These are phyloP conservation scores for Hydroisotoma schaefferi DNA, from an alignment of 2,888 invertebrate genomes.

Conservation along the genomic window DNA sequence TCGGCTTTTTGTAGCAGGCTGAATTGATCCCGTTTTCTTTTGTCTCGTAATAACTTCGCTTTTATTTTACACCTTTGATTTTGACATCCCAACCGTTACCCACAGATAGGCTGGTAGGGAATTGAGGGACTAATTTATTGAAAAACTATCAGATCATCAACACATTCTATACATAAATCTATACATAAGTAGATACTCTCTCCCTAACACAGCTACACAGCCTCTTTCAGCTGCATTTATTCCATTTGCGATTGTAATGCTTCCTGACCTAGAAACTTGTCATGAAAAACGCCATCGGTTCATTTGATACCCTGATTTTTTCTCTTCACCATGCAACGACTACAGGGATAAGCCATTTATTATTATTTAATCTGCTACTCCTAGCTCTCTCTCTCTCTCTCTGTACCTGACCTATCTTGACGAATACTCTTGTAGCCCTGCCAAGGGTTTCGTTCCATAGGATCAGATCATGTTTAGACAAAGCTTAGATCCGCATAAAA, in stretches of 20 bases:
- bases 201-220: no score
- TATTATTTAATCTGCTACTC: background rate
- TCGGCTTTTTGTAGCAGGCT: no score
- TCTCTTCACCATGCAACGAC: background rate
- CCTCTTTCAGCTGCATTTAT: background rate
- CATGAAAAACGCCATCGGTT: background rate
- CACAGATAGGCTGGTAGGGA: conserved; percentile 1
- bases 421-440: background rate
- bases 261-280: no score
- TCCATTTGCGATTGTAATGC: background rate
- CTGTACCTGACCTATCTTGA: background rate
- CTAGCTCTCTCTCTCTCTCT: no score
- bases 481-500: no score
- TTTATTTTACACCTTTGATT: conserved; percentile 11
- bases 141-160: background rate
- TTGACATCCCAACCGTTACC: conserved; percentile 4
- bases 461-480: no score
- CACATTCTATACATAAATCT: no score
- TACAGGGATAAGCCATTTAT: background rate
- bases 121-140: no score
- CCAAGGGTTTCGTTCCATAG: background rate
- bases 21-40: conserved; percentile 1
- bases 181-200: no score
- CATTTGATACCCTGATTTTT: background rate
- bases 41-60: background rate